These are phyloP conservation scores for Suncus etruscus DNA, from an alignment of 2,113 vertebrate species.

Conservation along the genomic window DNA sequence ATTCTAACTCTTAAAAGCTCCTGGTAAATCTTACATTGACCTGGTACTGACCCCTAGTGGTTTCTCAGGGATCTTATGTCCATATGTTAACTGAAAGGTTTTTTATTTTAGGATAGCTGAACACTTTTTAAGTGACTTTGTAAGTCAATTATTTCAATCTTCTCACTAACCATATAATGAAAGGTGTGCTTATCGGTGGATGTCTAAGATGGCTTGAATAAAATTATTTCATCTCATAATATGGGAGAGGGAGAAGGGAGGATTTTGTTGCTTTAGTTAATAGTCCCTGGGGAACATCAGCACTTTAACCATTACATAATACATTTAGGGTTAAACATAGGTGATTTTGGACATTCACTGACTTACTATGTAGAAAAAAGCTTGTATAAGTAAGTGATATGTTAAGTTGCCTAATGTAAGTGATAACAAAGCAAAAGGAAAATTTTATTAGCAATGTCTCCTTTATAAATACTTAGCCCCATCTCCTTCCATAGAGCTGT, in stretches of 20 bases:
- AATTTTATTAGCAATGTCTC: not conserved
- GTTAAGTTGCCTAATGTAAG: not conserved
- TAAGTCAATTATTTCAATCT: not conserved
- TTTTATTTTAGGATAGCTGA: not conserved
- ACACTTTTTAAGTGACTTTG: not conserved
- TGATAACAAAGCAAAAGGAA: not conserved
- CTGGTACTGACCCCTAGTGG: constrained; percentile 86
- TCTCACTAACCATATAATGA: not conserved
- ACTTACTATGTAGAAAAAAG: not conserved
- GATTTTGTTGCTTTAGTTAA: not conserved
- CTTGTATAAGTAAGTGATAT: not conserved
- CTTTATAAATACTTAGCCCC: not conserved
- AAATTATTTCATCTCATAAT: constrained; percentile 44
- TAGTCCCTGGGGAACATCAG: not conserved
- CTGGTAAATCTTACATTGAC: constrained; percentile 62
- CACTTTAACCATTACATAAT: not conserved
- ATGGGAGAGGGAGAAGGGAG: not conserved
- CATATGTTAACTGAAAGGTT: not conserved
- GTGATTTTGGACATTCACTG: not conserved
- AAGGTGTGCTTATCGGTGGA: not conserved
- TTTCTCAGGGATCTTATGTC: constrained; percentile 61
- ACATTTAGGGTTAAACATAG: not conserved
- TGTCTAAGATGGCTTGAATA: constrained; percentile 17
- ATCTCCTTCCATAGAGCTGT: not conserved
- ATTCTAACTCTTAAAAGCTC: constrained; percentile 29